Percentiles rank a stretch among this genome's conserved stretches.
These are phyloP conservation scores for Tyto alba DNA, from an alignment of 2,113 vertebrate species.

Conservation along the genomic window DNA sequence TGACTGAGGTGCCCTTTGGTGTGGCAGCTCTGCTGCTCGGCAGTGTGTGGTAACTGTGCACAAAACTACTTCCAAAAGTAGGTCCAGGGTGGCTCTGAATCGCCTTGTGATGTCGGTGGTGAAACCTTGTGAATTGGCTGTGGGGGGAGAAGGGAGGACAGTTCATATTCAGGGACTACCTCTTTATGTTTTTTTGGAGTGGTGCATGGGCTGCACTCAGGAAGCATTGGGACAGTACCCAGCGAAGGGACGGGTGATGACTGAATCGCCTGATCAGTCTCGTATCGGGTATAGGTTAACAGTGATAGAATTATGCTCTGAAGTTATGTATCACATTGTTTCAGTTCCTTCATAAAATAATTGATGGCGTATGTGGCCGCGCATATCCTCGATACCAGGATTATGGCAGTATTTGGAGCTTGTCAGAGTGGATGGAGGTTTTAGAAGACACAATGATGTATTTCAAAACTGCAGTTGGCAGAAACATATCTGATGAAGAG, in stretches of 20 bases:
- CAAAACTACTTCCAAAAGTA: fast-evolving
- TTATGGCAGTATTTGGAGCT: conserved; percentile 78
- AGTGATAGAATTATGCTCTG: too few relatives aligned
- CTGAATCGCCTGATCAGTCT: background rate
- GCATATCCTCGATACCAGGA: conserved; percentile 75
- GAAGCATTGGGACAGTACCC: background rate
- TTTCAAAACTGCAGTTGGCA: conserved; percentile 77
- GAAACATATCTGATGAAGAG: conserved; percentile 79
- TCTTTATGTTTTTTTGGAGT: background rate
- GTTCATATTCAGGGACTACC: fast-evolving
- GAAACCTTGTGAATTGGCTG: background rate
- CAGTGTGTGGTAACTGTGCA: fast-evolving
- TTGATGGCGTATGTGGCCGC: conserved; percentile 88
- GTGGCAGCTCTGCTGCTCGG: background rate
- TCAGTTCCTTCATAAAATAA: conserved; percentile 85
- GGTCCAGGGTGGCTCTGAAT: too few relatives aligned
- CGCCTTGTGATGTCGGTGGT: background rate
- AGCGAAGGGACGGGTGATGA: background rate
- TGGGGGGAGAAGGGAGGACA: background rate
- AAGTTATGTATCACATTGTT: background rate
- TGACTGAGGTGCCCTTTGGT: fast-evolving
- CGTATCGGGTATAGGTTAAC: fast-evolving
- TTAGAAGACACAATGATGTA: conserved; percentile 64
- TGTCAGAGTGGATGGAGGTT: conserved; percentile 82
- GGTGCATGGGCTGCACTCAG: fast-evolving